Evolutionary conservation across 2,113 vertebrate genomes (phyloP), one percentile per base, ranked within the genome.

Genomic region (rabbit (Oryctolagus cuniculus)): DNA sequence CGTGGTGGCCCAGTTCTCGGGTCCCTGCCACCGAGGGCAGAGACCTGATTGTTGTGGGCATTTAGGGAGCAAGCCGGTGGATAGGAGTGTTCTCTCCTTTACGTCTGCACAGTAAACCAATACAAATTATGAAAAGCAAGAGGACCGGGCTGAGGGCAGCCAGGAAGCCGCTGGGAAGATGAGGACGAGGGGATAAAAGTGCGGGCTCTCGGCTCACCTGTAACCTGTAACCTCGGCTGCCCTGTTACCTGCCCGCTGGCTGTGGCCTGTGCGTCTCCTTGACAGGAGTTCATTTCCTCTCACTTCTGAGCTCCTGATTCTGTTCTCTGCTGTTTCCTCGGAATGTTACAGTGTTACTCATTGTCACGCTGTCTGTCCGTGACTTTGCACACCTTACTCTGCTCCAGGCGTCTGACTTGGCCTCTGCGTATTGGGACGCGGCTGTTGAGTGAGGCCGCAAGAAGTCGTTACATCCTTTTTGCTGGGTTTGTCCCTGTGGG

Each of bases 401-500:
- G 44, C 44, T 44, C 44, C 5, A 6, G 44, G 44, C 44, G 44
- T 44, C 44, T 44, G 44, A 44, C 72, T 95, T 74, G 61, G 38
- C 61, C 24, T 66, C 8, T 15, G 72, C 44, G 66, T 36, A 91
- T 38, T 79, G 93, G 69, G n/a, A 92, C 85, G 77, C 78, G 89
- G 90, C 73, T 79, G 15, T 79, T 81, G 86, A 78, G 58, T 91
- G 36, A 70, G 38, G 77, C 19, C 66, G 58, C 38, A 72, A 27
- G 36, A 36, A 72, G 49, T 31, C 16, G 51, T 73, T 72, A 44
- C 38, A 11, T 64, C 44, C 79, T 90, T 67, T 79, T 73, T n/a
- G 1, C 12, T 86, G 61, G 88, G 51, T 83, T 69, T 79, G 27
- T 64, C 5, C 27, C 44, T 87, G 92, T 75, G n/a, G 24, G 15